Conservation (phyloP, 2,888 invertebrate genomes). For the Eupithecia dodoneata region DNA sequence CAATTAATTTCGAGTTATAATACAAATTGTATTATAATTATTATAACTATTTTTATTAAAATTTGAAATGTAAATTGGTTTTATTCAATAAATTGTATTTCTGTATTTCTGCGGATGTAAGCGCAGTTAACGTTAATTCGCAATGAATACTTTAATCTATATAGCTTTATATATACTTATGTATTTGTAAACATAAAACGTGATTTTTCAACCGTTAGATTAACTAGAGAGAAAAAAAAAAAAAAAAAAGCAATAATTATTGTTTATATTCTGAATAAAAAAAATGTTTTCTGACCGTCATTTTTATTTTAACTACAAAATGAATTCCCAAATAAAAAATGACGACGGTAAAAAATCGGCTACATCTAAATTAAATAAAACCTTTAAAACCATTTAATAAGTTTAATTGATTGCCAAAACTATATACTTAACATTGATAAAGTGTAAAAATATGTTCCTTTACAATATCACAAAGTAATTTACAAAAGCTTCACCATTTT, state of each 20-base stretch:
- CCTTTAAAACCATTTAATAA: neutral
- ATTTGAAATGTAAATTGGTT: too few species aligned
- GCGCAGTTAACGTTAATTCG: too few species aligned
- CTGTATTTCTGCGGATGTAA: too few species aligned
- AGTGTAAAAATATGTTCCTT: neutral
- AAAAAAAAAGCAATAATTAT: neutral
- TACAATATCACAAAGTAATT: slow-evolving; percentile 6
- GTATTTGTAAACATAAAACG: neutral
- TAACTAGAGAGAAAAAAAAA: too few species aligned
- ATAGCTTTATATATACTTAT: neutral
- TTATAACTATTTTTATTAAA: too few species aligned
- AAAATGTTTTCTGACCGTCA: neutral
- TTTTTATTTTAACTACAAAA: neutral
- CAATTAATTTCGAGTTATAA: too few species aligned
- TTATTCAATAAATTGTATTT: too few species aligned
- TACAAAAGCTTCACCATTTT: neutral
- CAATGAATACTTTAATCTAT: too few species aligned
- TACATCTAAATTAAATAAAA: neutral
- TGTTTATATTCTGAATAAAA: neutral
- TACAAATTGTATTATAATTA: too few species aligned
- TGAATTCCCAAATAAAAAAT: neutral
- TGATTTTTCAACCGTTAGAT: neutral
- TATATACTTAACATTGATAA: slow-evolving; percentile 2
- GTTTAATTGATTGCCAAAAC: slow-evolving; percentile 7
- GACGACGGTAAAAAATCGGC: neutral